Evolutionary conservation across 2,797 vertebrate species (phyloP).

Genomic region (Scyliorhinus canicula): DNA sequence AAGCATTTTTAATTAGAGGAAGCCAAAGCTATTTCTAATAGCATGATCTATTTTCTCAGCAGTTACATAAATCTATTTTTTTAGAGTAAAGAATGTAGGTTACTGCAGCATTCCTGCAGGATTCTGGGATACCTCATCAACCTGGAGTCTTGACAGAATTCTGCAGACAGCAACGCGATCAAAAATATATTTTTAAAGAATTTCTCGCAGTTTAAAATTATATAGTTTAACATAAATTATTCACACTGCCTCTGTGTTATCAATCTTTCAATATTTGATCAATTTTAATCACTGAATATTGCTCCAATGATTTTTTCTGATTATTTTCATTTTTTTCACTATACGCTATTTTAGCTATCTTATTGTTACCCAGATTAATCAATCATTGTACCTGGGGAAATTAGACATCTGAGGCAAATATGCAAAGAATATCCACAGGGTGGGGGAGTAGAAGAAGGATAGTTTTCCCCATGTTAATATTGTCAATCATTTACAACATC

Average conservation of each 20-base stretch:
- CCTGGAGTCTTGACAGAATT: not conserved
- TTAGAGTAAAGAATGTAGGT: not conserved
- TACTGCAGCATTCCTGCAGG: not conserved
- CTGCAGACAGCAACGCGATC: not conserved
- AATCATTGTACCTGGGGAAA: slow-evolving; percentile 1
- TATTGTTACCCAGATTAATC: slow-evolving; percentile 13
- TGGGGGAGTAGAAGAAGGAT: not conserved
- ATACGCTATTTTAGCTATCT: not conserved
- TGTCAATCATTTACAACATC: not conserved
- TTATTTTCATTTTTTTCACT: not conserved
- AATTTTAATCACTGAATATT: not conserved
- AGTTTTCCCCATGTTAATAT: not conserved
- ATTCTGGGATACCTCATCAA: not conserved
- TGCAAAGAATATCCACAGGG: not conserved
- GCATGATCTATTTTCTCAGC: not conserved
- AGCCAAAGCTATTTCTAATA: not conserved
- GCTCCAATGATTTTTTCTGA: not conserved
- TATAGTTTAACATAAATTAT: not conserved
- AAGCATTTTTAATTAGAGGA: slow-evolving; percentile 1
- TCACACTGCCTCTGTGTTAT: not conserved
- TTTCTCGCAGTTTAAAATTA: not conserved
- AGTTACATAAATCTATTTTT: slow-evolving; percentile 23
- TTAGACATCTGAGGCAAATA: not conserved
- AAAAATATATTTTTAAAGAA: not conserved
- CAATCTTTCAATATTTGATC: not conserved